A percentile compares a stretch with the other conserved stretches of the same genome.
Evolutionary conservation across 1,140 invertebrate genomes (phyloP).

Genomic region (Drosophila saltans): DNA sequence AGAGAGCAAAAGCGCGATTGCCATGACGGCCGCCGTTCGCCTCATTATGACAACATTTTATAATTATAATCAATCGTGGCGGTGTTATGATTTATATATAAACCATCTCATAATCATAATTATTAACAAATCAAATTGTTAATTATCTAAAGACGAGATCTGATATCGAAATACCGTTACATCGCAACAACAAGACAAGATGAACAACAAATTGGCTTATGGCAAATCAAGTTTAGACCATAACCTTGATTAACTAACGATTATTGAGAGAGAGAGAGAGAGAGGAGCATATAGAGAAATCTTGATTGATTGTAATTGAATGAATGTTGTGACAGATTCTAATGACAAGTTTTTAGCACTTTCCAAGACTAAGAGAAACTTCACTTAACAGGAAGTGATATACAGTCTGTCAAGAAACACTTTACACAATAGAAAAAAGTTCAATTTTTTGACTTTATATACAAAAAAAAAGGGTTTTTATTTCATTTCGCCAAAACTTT

Average conservation of each 20-base stretch:
- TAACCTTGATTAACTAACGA: slow-evolving; percentile 52
- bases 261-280: slow-evolving; percentile 4
- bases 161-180: slow-evolving; percentile 49
- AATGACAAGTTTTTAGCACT: slow-evolving; percentile 55
- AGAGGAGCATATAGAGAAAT: slow-evolving; percentile 32
- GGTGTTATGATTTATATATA: slow-evolving; percentile 37
- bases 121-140: slow-evolving; percentile 23
- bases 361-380: slow-evolving; percentile 25
- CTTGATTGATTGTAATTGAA: slow-evolving; percentile 65
- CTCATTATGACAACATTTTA: slow-evolving; percentile 44
- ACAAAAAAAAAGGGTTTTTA: no score
- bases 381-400: background rate
- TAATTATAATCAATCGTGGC: slow-evolving; percentile 40
- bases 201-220: slow-evolving; percentile 21
- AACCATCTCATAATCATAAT: slow-evolving; percentile 12
- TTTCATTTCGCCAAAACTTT: no score
- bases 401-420: no score
- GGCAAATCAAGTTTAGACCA: slow-evolving; percentile 23
- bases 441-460: no score
- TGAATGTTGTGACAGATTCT: slow-evolving; percentile 41
- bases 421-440: no score
- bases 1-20: slow-evolving; percentile 18
- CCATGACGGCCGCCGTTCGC: background rate
- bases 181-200: background rate
- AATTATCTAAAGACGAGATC: slow-evolving; percentile 34